phyloP scores from a whole-genome alignment of 2,888 invertebrate species.

The Baccha elongata region DNA sequence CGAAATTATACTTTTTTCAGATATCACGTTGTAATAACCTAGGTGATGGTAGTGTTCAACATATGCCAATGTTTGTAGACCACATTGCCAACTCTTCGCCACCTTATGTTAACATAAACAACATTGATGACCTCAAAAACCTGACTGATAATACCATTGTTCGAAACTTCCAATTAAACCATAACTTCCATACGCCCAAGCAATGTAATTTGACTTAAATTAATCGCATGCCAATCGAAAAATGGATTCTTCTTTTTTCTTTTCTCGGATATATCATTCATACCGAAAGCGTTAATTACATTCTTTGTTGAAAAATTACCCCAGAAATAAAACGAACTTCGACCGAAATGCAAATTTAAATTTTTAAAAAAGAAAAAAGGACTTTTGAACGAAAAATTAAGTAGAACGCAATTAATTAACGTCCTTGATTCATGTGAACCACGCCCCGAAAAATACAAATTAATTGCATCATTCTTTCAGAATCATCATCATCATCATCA shows the following conservation, averaged over 20 bases:
- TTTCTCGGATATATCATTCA: background rate
- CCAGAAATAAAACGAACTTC: constrained; percentile 7
- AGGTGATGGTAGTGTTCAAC: too few relatives aligned
- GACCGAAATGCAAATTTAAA: constrained; percentile 11
- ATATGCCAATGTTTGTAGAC: background rate
- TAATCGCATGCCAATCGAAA: constrained; percentile 56
- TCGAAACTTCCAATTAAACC: constrained; percentile 47
- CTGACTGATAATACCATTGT: constrained; percentile 12
- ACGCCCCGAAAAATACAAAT: constrained; percentile 47
- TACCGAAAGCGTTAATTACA: constrained; percentile 57
- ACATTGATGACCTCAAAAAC: constrained; percentile 11
- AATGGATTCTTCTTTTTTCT: constrained; percentile 34
- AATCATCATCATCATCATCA: constrained; percentile 55
- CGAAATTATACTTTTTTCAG: background rate
- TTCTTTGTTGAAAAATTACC: constrained; percentile 61
- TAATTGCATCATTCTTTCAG: constrained; percentile 67
- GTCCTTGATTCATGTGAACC: constrained; percentile 49
- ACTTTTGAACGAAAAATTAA: constrained; percentile 21
- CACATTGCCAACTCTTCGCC: background rate
- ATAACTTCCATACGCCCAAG: constrained; percentile 31
- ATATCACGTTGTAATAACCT: background rate
- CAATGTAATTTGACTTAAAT: constrained; percentile 55
- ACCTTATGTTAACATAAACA: background rate
- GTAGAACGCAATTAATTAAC: constrained; percentile 66
- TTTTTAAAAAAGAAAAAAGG: background rate